Evolutionary conservation across 2,888 invertebrate genomes (phyloP).

Genomic region (Venusia cambrica): DNA sequence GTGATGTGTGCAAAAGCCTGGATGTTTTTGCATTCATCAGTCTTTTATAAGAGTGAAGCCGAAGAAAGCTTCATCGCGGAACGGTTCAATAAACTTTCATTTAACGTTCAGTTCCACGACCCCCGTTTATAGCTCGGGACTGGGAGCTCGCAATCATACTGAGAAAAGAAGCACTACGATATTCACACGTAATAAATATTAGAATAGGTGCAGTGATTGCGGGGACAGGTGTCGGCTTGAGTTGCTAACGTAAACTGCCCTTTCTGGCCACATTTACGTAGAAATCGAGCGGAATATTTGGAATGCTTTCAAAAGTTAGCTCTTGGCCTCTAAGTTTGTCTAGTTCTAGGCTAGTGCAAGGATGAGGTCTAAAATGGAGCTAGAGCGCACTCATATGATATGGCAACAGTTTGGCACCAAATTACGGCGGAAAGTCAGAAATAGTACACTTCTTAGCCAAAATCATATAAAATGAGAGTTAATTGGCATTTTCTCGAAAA

Average conservation of each 20-base stretch:
- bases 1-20: background rate
- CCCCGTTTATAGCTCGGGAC: slow-evolving; percentile 28
- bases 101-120: slow-evolving; percentile 11
- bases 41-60: too few species aligned
- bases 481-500: too few species aligned
- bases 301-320: too few species aligned
- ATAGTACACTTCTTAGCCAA: too few species aligned
- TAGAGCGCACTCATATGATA: too few species aligned
- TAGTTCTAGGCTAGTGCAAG: too few species aligned
- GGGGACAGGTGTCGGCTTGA: slow-evolving; percentile 61
- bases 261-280: slow-evolving; percentile 14
- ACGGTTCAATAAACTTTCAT: slow-evolving; percentile 13
- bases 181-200: slow-evolving; percentile 80
- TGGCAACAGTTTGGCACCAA: too few species aligned
- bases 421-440: too few species aligned
- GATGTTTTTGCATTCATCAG: background rate
- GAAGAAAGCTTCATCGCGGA: too few species aligned
- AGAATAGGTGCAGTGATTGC: slow-evolving; percentile 77
- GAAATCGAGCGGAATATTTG: slow-evolving; percentile 17
- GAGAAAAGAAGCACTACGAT: slow-evolving; percentile 63
- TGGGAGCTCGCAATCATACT: slow-evolving; percentile 58
- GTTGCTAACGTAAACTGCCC: slow-evolving; percentile 40
- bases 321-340: too few species aligned
- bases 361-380: too few species aligned
- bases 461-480: too few species aligned